Conservation (phyloP, 2,888 invertebrate genomes). For the Netelia virgata region DNA sequence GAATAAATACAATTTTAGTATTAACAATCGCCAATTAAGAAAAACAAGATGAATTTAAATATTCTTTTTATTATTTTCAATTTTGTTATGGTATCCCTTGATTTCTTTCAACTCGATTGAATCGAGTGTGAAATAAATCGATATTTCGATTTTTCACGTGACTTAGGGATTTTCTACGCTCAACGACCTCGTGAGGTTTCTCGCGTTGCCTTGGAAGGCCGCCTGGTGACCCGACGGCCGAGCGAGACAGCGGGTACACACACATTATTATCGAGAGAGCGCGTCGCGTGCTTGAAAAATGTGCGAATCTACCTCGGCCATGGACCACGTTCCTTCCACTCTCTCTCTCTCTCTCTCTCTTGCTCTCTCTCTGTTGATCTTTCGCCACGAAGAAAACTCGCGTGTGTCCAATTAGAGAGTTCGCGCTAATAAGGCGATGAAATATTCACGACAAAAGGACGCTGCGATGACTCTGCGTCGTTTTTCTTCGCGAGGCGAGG, state of each 20-base stretch:
- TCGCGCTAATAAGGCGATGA: slow-evolving; percentile 81
- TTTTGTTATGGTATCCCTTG: too few relatives aligned
- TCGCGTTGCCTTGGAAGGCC: slow-evolving; percentile 78
- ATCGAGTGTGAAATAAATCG: too few relatives aligned
- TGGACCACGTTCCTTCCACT: slow-evolving; percentile 42
- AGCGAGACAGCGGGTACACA: neutral
- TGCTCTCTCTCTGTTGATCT: slow-evolving; percentile 44
- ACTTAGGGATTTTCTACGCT: slow-evolving; percentile 1
- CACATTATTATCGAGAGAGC: slow-evolving; percentile 47
- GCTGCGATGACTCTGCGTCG: slow-evolving; percentile 24
- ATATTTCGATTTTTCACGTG: neutral
- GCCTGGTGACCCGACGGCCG: slow-evolving; percentile 70
- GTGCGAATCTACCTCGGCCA: slow-evolving; percentile 49
- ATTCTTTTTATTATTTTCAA: too few relatives aligned
- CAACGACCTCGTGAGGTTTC: slow-evolving; percentile 45
- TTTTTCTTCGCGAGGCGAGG: slow-evolving; percentile 13
- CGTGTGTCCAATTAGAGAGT: slow-evolving; percentile 79
- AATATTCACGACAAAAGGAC: slow-evolving; percentile 74
- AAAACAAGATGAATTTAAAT: too few relatives aligned
- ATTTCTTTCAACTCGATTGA: too few relatives aligned
- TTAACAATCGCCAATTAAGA: too few relatives aligned
- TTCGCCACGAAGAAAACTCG: slow-evolving; percentile 68
- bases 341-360: slow-evolving; percentile 4
- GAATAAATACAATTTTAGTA: too few relatives aligned
- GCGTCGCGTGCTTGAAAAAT: slow-evolving; percentile 65